Evolutionary conservation across 2,888 invertebrate genomes (phyloP), one percentile per base, ranked within the genome.

Genomic region (Pammene fasciana): DNA sequence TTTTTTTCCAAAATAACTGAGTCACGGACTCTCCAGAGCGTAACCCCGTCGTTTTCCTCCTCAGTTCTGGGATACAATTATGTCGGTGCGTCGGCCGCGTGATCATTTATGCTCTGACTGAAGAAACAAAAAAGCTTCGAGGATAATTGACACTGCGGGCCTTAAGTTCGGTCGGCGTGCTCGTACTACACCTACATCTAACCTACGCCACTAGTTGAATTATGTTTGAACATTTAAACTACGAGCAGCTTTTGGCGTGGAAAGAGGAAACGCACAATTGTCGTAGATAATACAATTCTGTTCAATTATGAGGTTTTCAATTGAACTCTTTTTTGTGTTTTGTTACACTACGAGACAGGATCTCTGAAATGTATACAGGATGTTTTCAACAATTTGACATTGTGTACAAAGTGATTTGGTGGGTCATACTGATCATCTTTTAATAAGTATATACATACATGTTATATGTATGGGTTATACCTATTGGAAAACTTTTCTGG

Each of bases 11-110:
- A 86, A 87, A 85, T 81, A 73, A 86, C 86, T 76, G 79, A 86
- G 86, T 89, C 88, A 90, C 83, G 82, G 84, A 82, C 75, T 79
- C 82, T 83, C 80, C 84, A 77, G 83, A 87, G 84, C 88, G 88
- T 87, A 88, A 86, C 85, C 82, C 84, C 82, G 80, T 82, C 85
- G 80, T 87, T 89, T 86, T 86, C 87, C 86, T 85, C 78, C 82
- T 82, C 84, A 77, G 77, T 89, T 90, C 90, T 82, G 85, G 89
- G 86, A 91, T 83, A 81, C 87, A 90, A 92, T 92, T 90, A 91
- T 83, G 80, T 79, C 75, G 79, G 81, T 78, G 75, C 76, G 72
- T 75, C 68, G 71, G 74, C 74, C 75, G 67, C 62, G 72, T 71
- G 71, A 66, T 59, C 65, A 86, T 83, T 85, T 85, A 82, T 83